Base-by-base conservation (phyloP, 2,888 invertebrate genomes). In the Anodontia alba region DNA sequence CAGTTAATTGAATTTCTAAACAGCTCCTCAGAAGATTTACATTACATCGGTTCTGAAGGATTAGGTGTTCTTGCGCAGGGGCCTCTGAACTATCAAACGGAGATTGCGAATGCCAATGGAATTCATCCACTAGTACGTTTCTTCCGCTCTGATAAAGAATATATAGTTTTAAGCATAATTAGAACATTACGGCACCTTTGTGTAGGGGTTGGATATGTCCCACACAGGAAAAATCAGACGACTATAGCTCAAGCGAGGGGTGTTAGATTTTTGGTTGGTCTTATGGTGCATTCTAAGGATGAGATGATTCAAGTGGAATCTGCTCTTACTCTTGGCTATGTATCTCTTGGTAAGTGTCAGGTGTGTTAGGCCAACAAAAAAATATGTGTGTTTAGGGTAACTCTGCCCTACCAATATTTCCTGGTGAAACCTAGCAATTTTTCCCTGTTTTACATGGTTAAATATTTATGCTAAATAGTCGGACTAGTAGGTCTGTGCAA, bases 231-330 rank as follows among this genome's bases (percentile, higher is more conserved):
- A 42, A 94, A 94, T 77, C 94, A 94, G 88, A 87, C 81, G 36
- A 89, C 91, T 15, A 90, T 94, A 20, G 88, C 91, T 15, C 90
- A 91, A 70, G 89, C 91, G 10, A 88, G 91, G 0, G 94, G 94
- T 12, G 90, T 94, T 51, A 91, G 90, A 77, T 91, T 92, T 62
- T 88, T 94, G 0, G 90, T 94, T 15, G 94, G 93, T 1, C 88
- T 94, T 72, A 92, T 94, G 93, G 91, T 92, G 7, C 91, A 93
- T 82, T 92, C 93, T 0, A 87, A 87, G 71, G 91, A 92, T 80
- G 92, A 93, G 81, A 82, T 90, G 51, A 91, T 94, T 57, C 93
- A 93, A 76, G 93, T 93, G 49, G 94, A 94, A 84, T 88, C 94
- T 7, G 94, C 94, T 3, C 87, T 92, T 69, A 91, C 94, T 1